Evolutionary conservation across 2,113 vertebrate genomes (phyloP), one percentile per base, ranked within the genome.

Genomic region (Sterrhoptilus dennistouni): DNA sequence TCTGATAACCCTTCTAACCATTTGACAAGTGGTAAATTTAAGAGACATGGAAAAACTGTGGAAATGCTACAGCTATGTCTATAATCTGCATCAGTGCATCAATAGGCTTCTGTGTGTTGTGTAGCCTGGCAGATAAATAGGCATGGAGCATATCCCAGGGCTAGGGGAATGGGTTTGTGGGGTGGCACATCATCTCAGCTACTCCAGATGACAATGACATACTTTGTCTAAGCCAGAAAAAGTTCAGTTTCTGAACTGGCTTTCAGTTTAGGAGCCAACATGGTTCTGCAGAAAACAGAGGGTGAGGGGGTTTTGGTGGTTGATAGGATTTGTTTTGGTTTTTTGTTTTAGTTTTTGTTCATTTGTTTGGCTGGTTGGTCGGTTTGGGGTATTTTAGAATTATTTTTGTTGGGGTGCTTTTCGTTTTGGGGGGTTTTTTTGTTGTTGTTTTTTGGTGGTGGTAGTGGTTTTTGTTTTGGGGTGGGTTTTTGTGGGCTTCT

Each of bases 71-170:
- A 19, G 21, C 36, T 66, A 17, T 1, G 2, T 53, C 50, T 87
- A 25, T 40, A 61, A 47, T 42, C 54, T 63, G 31, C 38, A 65
- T 27, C 2, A 78, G 40, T 44, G 24, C 15, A 17, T 56, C 66
- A 53, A 35, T 42, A 77, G 47, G 33, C 23, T 90, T 79, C 82
- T 89, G 36, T 68, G 35, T 57, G 18, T 17, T 29, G 35, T 86
- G 42, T 33, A 70, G 16, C 13, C 35, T 45, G 36, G 8, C n/a
- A 86, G 42, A 86, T 16, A 92, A 82, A 83, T 2, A 64, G 20
- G 8, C 36, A 77, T 9, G 42, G 42, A 80, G 12, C 40, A 44
- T 0, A 0, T 25, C 14, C 36, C 17, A 0, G 0, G 45, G 18
- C 13, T 12, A 4, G 23, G 25, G 8, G 3, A 63, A 50, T 0